Percentiles rank a stretch among this genome's conserved stretches.
phyloP scores from a whole-genome alignment of 2,888 invertebrate genomes.

The Galeruca laticollis region DNA sequence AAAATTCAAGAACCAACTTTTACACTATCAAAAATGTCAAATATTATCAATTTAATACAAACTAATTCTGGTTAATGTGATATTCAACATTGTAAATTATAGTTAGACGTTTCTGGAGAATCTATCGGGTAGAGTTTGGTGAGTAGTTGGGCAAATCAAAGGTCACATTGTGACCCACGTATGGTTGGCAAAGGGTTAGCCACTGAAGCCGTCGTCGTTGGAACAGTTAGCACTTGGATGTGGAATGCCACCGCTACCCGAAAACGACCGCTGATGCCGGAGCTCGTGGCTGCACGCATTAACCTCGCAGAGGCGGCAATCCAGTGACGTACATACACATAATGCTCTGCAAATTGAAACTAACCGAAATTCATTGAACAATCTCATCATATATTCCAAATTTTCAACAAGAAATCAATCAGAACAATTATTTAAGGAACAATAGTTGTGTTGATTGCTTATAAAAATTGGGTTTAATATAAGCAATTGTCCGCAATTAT shows the following conservation, averaged over 20 bases:
- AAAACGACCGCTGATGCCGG: conserved; percentile 52
- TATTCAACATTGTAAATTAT: background rate
- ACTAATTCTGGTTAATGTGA: background rate
- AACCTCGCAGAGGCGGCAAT: conserved; percentile 54
- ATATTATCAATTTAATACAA: too few species aligned
- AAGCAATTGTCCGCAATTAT: too few species aligned
- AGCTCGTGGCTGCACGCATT: conserved; percentile 57
- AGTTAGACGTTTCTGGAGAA: background rate
- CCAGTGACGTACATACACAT: conserved; percentile 22
- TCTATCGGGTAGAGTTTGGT: conserved; percentile 19
- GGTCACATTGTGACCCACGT: conserved; percentile 43
- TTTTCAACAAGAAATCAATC: too few species aligned
- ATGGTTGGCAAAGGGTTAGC: conserved; percentile 44
- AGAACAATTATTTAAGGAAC: too few species aligned
- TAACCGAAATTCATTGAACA: background rate
- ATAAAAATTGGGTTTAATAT: too few species aligned
- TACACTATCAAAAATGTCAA: too few species aligned
- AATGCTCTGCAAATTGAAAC: background rate
- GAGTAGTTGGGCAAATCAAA: conserved; percentile 42
- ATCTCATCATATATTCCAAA: too few species aligned
- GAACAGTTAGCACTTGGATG: conserved; percentile 55
- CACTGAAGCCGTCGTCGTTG: conserved; percentile 38
- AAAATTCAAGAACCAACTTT: too few species aligned
- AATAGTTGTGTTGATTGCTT: too few species aligned
- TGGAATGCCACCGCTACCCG: conserved; percentile 50